Evolutionary conservation across 2,888 invertebrate genomes (phyloP), one percentile per base, ranked within the genome.

Genomic region (Callyntrura sp.): DNA sequence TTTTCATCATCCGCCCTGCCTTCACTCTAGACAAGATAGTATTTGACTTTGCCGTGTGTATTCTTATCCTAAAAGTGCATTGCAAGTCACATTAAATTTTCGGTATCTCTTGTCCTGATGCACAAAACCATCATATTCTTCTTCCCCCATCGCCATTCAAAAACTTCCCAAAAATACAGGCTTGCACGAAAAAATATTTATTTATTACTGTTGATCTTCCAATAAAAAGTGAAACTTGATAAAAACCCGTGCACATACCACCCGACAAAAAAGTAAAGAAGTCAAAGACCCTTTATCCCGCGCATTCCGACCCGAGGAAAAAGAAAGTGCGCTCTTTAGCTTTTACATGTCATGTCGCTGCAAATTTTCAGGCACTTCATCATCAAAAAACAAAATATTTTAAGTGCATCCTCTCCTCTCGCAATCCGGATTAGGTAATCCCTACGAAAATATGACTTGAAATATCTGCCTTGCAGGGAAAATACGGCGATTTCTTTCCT

Each of bases 331-430:
- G 17, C 25, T n/a, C n/a, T 51, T 9, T 48, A 48, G 48, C n/a
- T n/a, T 25, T 2, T 11, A 25, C 23, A 62, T 28, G 28, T 12
- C 43, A 48, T 48, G 73, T 73, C 73, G 23, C 20, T 12, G 48
- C 48, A 73, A 73, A 73, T 73, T 73, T 73, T 45, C 23, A 17
- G 20, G 12, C 48, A 73, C 48, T 73, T 20, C 73, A 73, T 73
- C 73, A 73, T n/a, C n/a, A 73, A 73, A 35, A 70, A 48, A 68
- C 35, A 35, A 68, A 68, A 43, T 35, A 1, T 1, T 17, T 68
- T 25, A 11, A 28, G 28, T 11, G 35, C n/a, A 17, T 35, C 35
- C n/a, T 68, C 25, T 35, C 35, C 6, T 35, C 35, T 62, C 23
- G 35, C 68, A 68, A 68, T 68, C n/a, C 35, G 35, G 68, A 68